Conservation (phyloP, 2,113 vertebrate genomes). For the Colinus virginianus region DNA sequence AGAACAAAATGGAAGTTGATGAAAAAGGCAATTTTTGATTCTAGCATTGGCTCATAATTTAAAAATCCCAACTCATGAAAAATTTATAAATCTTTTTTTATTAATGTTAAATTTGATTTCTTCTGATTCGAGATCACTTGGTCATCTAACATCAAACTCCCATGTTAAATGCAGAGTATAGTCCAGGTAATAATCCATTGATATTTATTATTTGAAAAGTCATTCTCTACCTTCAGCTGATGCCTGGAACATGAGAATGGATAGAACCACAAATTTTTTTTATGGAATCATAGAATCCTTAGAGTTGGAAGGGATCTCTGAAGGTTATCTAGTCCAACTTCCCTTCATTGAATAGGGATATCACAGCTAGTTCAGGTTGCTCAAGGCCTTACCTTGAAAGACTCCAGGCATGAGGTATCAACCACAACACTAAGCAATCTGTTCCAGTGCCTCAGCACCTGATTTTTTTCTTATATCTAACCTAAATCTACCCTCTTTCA, state of each 20-base stretch:
- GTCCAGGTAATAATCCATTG: neutral
- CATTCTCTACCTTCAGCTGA: neutral
- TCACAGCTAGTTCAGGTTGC: too few relatives aligned
- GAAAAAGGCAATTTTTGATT: neutral
- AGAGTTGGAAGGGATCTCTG: too few relatives aligned
- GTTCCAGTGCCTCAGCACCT: too few relatives aligned
- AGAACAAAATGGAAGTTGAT: neutral
- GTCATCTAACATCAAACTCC: neutral
- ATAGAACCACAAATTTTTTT: neutral
- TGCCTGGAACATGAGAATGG: neutral
- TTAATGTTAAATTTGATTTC: neutral
- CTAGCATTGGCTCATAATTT: neutral
- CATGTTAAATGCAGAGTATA: neutral
- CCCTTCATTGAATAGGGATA: too few relatives aligned
- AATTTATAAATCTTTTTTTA: neutral
- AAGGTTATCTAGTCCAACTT: too few relatives aligned
- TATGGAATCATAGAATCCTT: too few relatives aligned
- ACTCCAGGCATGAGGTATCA: too few relatives aligned
- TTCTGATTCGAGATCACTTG: neutral
- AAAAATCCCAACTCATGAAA: neutral
- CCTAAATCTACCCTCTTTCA: too few relatives aligned
- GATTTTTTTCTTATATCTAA: too few relatives aligned
- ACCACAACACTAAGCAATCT: too few relatives aligned
- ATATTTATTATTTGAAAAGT: neutral
- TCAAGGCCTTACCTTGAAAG: too few relatives aligned